These are phyloP conservation scores for Automeris io DNA, from an alignment of 2,888 invertebrate genomes.

Conservation along the genomic window DNA sequence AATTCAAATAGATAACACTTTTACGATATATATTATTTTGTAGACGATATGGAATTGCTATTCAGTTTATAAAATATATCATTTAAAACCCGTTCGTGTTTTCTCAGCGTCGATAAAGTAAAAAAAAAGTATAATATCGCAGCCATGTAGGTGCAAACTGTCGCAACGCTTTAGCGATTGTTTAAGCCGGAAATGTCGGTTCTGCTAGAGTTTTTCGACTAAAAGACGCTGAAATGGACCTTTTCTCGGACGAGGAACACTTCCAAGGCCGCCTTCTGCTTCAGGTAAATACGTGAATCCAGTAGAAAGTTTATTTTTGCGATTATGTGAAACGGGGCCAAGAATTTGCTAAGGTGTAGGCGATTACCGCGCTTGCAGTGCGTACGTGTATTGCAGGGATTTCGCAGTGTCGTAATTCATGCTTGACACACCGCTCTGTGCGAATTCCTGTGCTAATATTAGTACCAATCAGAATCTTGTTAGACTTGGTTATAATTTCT, in stretches of 20 bases:
- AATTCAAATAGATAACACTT: constrained; percentile 5
- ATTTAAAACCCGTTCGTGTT: neutral
- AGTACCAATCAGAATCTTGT: neutral
- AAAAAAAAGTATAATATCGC: neutral
- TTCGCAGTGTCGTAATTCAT: constrained; percentile 3
- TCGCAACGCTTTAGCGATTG: constrained; percentile 53
- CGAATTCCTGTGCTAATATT: neutral
- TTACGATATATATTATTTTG: too few species aligned
- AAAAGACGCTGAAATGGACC: constrained; percentile 67
- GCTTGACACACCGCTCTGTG: neutral
- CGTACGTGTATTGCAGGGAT: constrained; percentile 15
- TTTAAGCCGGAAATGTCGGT: constrained; percentile 45
- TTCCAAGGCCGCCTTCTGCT: constrained; percentile 87
- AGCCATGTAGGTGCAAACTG: constrained; percentile 12
- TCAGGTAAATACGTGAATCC: too few species aligned
- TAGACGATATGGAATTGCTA: too few species aligned
- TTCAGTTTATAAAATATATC: too few species aligned
- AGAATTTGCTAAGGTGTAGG: too few species aligned
- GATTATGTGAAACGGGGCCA: too few species aligned
- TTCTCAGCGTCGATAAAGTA: neutral
- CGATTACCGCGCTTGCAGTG: constrained; percentile 12
- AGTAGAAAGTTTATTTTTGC: too few species aligned
- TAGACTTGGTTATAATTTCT: too few species aligned
- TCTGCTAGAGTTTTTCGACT: constrained; percentile 30
- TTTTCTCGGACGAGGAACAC: constrained; percentile 87